phyloP scores from a whole-genome alignment of 2,113 vertebrate genomes.

The Serranochromis macrocephalus region DNA sequence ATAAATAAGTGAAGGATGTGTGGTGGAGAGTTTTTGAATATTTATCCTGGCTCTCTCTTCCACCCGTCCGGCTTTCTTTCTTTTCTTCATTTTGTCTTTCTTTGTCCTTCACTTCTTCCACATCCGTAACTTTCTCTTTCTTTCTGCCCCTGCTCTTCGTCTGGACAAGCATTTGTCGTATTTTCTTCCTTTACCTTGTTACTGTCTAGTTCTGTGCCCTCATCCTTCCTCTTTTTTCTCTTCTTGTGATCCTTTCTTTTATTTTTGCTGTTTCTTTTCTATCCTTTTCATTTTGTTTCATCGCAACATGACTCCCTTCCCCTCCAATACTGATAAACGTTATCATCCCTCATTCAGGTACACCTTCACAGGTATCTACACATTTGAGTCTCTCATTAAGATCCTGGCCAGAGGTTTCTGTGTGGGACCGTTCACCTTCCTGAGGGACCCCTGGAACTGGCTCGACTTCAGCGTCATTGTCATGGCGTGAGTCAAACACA shows the following conservation, averaged over 20 bases:
- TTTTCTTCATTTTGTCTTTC: not conserved
- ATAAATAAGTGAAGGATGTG: conserved; percentile 27
- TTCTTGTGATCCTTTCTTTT: not conserved
- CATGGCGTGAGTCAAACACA: conserved; percentile 90
- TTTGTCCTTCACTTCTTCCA: not conserved
- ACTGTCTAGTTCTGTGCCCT: rapidly evolving
- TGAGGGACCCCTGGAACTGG: conserved; percentile 98
- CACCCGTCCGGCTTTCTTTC: not conserved
- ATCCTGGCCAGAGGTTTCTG: conserved; percentile 96
- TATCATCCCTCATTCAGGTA: conserved; percentile 75
- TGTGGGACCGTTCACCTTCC: conserved; percentile 92
- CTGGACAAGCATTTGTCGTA: not conserved
- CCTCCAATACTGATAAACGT: rapidly evolving
- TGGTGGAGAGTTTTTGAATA: not conserved
- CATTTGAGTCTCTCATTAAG: conserved; percentile 97
- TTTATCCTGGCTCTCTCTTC: not conserved
- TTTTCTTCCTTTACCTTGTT: not conserved
- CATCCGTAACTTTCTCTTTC: not conserved
- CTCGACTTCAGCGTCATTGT: conserved; percentile 96
- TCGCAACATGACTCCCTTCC: rapidly evolving
- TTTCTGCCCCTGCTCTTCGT: not conserved
- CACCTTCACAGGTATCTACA: conserved; percentile 97
- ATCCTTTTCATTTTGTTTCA: rapidly evolving
- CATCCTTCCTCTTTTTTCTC: not conserved
- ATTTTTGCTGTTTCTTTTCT: rapidly evolving